Evolutionary conservation across 2,888 invertebrate species (phyloP), one percentile per base, ranked within the genome.

Genomic region (Ryuthela nishihirai): DNA sequence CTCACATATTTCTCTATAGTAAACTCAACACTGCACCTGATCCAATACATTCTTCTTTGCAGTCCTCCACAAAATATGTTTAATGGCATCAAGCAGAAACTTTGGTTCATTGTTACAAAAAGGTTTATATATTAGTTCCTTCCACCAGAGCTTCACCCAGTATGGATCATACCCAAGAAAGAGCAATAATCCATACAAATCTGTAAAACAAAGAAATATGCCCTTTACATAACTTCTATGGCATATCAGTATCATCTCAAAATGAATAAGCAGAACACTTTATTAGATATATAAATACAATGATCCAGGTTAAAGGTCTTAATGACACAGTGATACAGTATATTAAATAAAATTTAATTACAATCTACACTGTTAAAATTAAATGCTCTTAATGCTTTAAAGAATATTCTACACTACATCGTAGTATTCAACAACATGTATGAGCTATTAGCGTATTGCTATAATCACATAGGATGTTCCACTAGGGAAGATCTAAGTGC

Each of bases 51-150:
- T 81, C 4, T 74, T 73, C 73, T 87, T 87, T 32, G 81, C 77
- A 10, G 83, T 84, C 43, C 88, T 77, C 86, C 87, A 87, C 75
- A 85, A 72, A 43, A 83, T 72, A 50, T 78, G 73, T 0, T 78
- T 73, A 54, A 85, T 70, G 43, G 82, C 75, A 20, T 77, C 67
- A 54, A 77, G 71, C 70, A 85, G 72, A 0, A 79, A 76, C 38
- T 75, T 72, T 24, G 70, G 69, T 44, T 77, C 69, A 5, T 78
- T 77, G 36, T 73, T 67, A 46, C 76, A 71, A 67, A 78, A 82
- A 0, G 82, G 80, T 39, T 75, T 70, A 62, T 76, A 78, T 7
- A 83, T 69, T 17, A 79, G 69, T 47, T 74, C 70, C 9, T 75
- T 72, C 81, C 82, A 84, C 72, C 80, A 80, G 40, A 60, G 70